Conservation (phyloP, 1,140 invertebrate species). For the Pomacea maculata region DNA sequence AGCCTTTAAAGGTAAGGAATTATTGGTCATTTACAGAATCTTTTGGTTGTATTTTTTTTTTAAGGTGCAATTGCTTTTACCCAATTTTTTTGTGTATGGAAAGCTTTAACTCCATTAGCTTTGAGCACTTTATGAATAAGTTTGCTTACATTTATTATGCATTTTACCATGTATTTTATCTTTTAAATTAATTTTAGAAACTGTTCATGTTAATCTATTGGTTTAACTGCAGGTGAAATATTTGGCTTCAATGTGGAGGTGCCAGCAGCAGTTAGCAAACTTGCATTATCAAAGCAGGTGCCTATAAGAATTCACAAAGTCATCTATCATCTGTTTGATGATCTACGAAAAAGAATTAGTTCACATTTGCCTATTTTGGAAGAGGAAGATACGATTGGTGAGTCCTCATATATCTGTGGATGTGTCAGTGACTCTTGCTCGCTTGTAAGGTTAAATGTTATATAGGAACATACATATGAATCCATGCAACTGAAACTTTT, state of each 20-base stretch:
- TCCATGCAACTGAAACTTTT: background rate
- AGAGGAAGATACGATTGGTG: conserved; percentile 82
- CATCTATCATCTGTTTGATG: conserved; percentile 91
- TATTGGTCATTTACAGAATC: background rate
- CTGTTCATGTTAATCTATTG: conserved; percentile 16
- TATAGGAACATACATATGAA: background rate
- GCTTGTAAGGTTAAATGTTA: too few relatives aligned
- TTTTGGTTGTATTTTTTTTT: too few relatives aligned
- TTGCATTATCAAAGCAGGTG: conserved; percentile 71
- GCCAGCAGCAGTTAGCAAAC: conserved; percentile 65
- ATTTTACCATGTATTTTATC: background rate
- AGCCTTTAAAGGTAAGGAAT: conserved; percentile 76
- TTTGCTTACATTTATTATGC: background rate
- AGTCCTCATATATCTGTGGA: background rate
- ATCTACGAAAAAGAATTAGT: conserved; percentile 83
- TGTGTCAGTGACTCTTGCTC: background rate
- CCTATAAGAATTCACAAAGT: conserved; percentile 80
- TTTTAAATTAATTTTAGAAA: background rate
- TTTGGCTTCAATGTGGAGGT: conserved; percentile 85
- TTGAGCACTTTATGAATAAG: background rate
- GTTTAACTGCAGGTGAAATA: conserved; percentile 74
- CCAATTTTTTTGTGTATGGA: too few relatives aligned
- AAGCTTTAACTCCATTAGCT: too few relatives aligned
- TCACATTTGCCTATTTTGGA: conserved; percentile 76
- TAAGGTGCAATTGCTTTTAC: too few relatives aligned